phyloP scores from a whole-genome alignment of 2,113 vertebrate species.

The Aspiorhynchus laticeps region DNA sequence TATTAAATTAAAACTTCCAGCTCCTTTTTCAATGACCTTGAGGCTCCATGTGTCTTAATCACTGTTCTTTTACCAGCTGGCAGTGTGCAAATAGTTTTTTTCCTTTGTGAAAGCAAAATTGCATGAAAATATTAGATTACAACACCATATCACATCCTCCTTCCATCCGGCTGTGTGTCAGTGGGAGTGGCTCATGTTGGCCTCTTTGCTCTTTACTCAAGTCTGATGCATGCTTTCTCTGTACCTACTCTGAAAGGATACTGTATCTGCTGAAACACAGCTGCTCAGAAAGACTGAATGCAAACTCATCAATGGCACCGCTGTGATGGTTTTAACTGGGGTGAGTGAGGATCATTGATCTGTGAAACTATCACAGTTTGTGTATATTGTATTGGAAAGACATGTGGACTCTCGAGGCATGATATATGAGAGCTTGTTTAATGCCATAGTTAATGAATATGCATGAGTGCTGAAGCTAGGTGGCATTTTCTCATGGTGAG shows the following conservation, averaged over 20 bases:
- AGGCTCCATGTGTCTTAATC: neutral
- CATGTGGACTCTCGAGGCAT: neutral
- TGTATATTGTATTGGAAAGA: neutral
- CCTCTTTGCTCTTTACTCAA: neutral
- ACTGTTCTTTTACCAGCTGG: neutral
- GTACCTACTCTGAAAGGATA: neutral
- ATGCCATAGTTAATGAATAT: neutral
- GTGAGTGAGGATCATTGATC: constrained; percentile 18
- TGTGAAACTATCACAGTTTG: neutral
- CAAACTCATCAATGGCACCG: neutral
- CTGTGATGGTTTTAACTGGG: neutral
- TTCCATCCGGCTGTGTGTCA: neutral
- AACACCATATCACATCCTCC: constrained; percentile 18
- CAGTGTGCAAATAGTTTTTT: neutral
- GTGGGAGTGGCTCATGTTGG: constrained; percentile 21
- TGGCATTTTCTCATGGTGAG: neutral
- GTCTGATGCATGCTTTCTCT: neutral
- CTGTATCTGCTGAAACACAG: neutral
- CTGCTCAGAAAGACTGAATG: neutral
- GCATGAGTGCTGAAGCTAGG: neutral
- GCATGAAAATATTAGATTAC: neutral
- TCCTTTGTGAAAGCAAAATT: neutral
- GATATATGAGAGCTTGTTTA: neutral
- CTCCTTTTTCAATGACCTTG: neutral
- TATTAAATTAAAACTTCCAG: neutral